Evolutionary conservation across 2,888 invertebrate species (phyloP).

Genomic region (Chloroclysta siterata): DNA sequence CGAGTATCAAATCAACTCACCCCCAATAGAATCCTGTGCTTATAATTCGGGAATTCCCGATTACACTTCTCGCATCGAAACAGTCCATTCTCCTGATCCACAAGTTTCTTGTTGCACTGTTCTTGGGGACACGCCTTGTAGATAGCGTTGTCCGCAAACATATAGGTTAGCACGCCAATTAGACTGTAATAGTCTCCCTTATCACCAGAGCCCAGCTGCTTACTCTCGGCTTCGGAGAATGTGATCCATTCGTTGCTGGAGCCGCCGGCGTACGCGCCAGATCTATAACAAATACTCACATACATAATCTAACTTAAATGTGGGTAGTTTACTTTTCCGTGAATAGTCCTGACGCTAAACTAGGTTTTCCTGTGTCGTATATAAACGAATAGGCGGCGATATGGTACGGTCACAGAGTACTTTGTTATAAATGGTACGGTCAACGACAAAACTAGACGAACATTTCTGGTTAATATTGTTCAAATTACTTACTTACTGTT

Average conservation of each 20-base stretch:
- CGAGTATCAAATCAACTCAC: conserved; percentile 81
- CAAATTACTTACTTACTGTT: no score
- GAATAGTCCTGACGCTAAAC: neutral
- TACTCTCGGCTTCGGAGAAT: conserved; percentile 89
- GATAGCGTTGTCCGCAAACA: conserved; percentile 92
- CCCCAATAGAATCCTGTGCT: conserved; percentile 92
- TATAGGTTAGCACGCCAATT: conserved; percentile 91
- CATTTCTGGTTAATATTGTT: no score
- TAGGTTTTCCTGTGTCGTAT: no score
- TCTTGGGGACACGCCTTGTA: conserved; percentile 96
- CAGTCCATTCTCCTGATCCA: conserved; percentile 94
- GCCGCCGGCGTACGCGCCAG: conserved; percentile 74
- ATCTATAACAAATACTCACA: conserved; percentile 41
- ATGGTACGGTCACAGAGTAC: no score
- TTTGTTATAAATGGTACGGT: no score
- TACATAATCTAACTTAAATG: neutral
- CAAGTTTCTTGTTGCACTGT: conserved; percentile 97
- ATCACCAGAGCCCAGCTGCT: conserved; percentile 89
- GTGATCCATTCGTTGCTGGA: conserved; percentile 89
- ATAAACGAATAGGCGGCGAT: no score
- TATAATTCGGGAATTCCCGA: conserved; percentile 92
- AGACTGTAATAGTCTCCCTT: conserved; percentile 92
- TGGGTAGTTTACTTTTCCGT: no score
- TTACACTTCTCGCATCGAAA: conserved; percentile 98
- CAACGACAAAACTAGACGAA: no score